phyloP scores from a whole-genome alignment of 2,113 vertebrate genomes.

The Helogale parvula region DNA sequence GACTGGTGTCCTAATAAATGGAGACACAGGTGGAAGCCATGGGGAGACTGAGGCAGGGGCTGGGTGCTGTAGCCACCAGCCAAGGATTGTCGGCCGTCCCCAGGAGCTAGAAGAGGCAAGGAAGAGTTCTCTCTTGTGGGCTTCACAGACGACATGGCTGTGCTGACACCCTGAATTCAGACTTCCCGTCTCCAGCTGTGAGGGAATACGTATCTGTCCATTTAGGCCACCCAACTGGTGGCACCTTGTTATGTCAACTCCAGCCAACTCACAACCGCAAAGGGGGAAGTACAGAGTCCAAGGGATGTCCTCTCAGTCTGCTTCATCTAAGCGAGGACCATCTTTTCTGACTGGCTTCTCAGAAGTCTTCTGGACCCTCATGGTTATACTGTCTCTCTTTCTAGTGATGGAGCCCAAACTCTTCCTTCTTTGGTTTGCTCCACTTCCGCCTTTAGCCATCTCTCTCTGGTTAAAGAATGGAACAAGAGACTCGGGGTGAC shows the following conservation, averaged over 20 bases:
- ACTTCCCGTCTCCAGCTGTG: too few species aligned
- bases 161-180: neutral
- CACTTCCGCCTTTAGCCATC: neutral
- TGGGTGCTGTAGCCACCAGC: neutral
- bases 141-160: accelerated
- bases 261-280: neutral
- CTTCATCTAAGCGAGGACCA: neutral
- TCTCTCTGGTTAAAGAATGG: neutral
- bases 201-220: too few species aligned
- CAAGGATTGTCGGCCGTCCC: too few species aligned
- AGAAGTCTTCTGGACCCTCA: neutral
- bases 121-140: neutral
- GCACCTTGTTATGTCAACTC: neutral
- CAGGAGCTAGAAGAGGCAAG: neutral
- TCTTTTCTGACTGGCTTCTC: neutral
- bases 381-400: neutral
- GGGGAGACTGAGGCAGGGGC: neutral
- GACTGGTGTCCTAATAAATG: neutral
- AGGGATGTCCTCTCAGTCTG: neutral
- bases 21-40: too few species aligned
- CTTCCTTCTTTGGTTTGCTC: neutral
- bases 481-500: neutral
- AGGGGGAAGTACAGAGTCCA: too few species aligned
- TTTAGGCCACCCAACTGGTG: too few species aligned
- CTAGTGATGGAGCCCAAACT: neutral